Evolutionary conservation across 2,888 invertebrate genomes (phyloP).

Genomic region (Monopis laevigella): DNA sequence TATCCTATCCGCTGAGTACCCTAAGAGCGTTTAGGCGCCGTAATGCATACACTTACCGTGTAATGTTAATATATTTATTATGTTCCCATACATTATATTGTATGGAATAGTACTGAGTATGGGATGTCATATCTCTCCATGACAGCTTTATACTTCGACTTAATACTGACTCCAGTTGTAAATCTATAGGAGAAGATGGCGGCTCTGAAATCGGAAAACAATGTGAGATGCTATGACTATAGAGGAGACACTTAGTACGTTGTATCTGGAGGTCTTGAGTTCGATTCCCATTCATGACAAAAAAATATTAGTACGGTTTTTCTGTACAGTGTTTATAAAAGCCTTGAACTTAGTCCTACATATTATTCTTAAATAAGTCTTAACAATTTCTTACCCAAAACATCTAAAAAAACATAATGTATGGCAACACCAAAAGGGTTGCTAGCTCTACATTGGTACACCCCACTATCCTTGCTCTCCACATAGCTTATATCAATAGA

Average conservation of each 20-base stretch:
- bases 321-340: no score
- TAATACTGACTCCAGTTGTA: conserved; percentile 51
- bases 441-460: conserved; percentile 53
- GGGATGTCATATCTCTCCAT: conserved; percentile 47
- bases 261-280: background rate
- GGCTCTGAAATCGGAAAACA: conserved; percentile 35
- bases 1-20: no score
- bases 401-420: conserved; percentile 40
- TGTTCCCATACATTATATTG: conserved; percentile 36
- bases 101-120: conserved; percentile 50
- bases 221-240: no score
- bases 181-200: conserved; percentile 49
- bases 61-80: conserved; percentile 36
- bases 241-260: background rate
- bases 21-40: no score
- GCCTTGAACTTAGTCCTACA: no score
- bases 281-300: no score
- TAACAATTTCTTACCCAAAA: conserved; percentile 57
- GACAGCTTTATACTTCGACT: conserved; percentile 48
- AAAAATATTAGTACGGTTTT: no score
- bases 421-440: conserved; percentile 53
- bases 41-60: conserved; percentile 36
- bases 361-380: no score
- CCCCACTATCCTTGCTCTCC: conserved; percentile 49
- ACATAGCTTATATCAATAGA: conserved; percentile 45